Percentiles rank a stretch among this genome's conserved stretches.
These are phyloP conservation scores for Caradrina kadenii DNA, from an alignment of 2,888 invertebrate species.

Conservation along the genomic window DNA sequence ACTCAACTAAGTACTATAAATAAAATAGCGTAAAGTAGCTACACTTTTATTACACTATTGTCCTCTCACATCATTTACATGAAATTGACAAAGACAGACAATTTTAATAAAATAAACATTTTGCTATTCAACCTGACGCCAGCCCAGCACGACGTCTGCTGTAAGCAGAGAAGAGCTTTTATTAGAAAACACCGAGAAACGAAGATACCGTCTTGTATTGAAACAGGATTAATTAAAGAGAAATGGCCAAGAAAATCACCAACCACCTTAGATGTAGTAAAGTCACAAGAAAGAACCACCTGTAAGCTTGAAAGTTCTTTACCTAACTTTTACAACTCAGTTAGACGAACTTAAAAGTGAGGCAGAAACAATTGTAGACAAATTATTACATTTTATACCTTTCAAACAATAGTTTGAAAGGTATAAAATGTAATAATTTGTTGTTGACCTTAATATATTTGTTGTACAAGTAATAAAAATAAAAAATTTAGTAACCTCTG, in stretches of 20 bases:
- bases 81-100: too few relatives aligned
- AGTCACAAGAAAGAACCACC: slow-evolving; percentile 19
- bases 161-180: background rate
- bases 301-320: slow-evolving; percentile 11
- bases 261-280: background rate
- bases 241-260: slow-evolving; percentile 2
- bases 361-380: background rate
- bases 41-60: too few relatives aligned
- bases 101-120: too few relatives aligned
- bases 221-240: slow-evolving; percentile 4
- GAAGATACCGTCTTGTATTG: background rate
- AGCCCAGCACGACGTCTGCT: background rate
- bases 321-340: background rate
- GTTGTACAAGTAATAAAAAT: too few relatives aligned
- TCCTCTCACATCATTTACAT: too few relatives aligned
- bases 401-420: background rate
- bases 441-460: too few relatives aligned
- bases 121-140: too few relatives aligned
- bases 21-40: too few relatives aligned
- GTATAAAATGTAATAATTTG: too few relatives aligned
- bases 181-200: background rate
- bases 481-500: too few relatives aligned
- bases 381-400: background rate
- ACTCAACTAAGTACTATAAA: too few relatives aligned
- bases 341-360: background rate